A percentile compares a stretch with the other conserved stretches of the same genome.
phyloP scores from a whole-genome alignment of 2,888 invertebrate genomes.

The Nebria brevicollis region DNA sequence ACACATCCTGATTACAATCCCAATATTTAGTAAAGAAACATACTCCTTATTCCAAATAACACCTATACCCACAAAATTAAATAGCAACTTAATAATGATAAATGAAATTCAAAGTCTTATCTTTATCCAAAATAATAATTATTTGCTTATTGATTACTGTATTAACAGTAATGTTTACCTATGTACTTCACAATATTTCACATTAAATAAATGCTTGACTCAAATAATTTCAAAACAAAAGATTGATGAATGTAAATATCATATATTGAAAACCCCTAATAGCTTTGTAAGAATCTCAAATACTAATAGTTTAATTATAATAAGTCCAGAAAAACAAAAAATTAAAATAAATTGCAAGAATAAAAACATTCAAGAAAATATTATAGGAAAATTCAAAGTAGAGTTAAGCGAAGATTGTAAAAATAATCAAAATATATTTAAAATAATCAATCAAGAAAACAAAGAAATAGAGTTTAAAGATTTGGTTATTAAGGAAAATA shows the following conservation, averaged over 20 bases:
- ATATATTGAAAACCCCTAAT: not conserved
- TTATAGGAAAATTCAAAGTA: too few species aligned
- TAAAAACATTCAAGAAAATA: too few species aligned
- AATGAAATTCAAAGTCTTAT: not conserved
- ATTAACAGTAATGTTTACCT: not conserved
- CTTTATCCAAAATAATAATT: constrained; percentile 4
- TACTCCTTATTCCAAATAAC: constrained; percentile 9
- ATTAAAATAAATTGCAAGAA: too few species aligned
- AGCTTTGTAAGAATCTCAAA: not conserved
- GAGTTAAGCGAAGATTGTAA: too few species aligned
- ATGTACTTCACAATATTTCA: not conserved
- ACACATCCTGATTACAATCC: too few species aligned
- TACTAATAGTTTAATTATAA: too few species aligned
- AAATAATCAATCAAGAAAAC: too few species aligned
- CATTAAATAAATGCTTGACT: not conserved
- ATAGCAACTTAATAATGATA: constrained; percentile 6
- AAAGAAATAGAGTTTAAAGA: too few species aligned
- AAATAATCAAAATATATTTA: too few species aligned
- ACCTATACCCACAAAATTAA: constrained; percentile 6
- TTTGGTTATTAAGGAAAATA: too few species aligned
- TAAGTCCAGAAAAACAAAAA: too few species aligned
- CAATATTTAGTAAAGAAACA: not conserved
- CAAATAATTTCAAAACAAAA: not conserved
- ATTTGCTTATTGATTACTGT: not conserved
- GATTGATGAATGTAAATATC: not conserved